These are phyloP conservation scores for Actinernus sp. DNA, from an alignment of 92 coral and sea anemone species.

Conservation along the genomic window DNA sequence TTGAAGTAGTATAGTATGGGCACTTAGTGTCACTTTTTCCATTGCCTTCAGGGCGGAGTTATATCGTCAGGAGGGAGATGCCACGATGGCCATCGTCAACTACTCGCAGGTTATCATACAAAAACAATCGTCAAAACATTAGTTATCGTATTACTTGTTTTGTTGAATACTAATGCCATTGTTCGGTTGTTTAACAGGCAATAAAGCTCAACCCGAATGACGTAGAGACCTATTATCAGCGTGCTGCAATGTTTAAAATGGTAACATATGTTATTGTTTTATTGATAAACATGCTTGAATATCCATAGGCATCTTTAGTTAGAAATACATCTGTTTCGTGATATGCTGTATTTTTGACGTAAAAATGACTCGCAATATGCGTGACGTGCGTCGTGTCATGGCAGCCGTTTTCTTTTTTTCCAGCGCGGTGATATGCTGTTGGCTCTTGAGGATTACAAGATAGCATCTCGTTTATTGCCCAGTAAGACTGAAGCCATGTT, in stretches of 20 bases:
- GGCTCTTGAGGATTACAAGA: conserved; percentile 93
- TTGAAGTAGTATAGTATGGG: too few species aligned
- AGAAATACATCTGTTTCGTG: too few species aligned
- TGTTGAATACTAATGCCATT: too few species aligned
- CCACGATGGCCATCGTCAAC: conserved; percentile 97
- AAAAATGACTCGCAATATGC: neutral
- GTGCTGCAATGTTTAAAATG: conserved; percentile 95
- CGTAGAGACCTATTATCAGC: conserved; percentile 92
- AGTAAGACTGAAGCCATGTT: conserved; percentile 98
- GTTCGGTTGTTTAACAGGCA: conserved; percentile 87
- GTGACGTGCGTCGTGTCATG: too few species aligned
- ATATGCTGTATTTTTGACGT: neutral
- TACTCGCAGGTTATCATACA: conserved; percentile 99
- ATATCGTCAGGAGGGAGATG: conserved; percentile 84
- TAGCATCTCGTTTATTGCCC: conserved; percentile 81
- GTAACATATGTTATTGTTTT: conserved; percentile 21
- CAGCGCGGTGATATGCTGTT: conserved; percentile 95
- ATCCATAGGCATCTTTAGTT: too few species aligned
- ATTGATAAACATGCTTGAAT: neutral
- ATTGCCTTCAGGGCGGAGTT: conserved; percentile 83
- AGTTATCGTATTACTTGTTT: too few species aligned
- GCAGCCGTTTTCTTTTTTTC: too few species aligned
- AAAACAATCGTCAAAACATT: neutral
- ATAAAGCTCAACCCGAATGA: conserved; percentile 93
- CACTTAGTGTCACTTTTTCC: neutral